Evolutionary conservation across 2,113 vertebrate species (phyloP).

Genomic region (Oncorhynchus tshawytscha): DNA sequence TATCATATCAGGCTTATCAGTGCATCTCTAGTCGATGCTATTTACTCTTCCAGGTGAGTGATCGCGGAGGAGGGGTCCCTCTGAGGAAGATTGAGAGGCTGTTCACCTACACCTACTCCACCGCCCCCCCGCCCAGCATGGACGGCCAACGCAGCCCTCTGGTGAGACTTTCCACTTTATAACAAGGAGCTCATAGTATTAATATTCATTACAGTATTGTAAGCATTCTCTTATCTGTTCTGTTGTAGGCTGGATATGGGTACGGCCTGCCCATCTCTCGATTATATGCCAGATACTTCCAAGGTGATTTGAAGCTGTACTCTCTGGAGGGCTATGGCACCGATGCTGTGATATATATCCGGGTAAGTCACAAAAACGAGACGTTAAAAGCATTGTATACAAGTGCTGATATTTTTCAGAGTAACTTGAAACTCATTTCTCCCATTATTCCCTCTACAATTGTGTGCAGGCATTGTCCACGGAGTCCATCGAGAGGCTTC

Average conservation of each 20-base stretch:
- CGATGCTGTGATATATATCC: conserved; percentile 92
- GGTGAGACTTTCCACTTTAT: conserved; percentile 68
- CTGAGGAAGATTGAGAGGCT: conserved; percentile 92
- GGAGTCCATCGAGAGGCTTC: conserved; percentile 92
- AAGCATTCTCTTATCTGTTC: background rate
- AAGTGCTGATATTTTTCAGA: background rate
- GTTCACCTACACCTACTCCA: conserved; percentile 97
- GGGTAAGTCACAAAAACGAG: conserved; percentile 70
- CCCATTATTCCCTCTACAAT: background rate
- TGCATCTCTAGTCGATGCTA: background rate
- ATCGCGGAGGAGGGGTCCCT: conserved; percentile 93
- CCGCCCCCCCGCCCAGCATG: conserved; percentile 85
- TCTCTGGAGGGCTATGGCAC: conserved; percentile 95
- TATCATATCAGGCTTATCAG: background rate
- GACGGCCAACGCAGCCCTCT: conserved; percentile 85
- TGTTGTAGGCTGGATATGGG: conserved; percentile 92
- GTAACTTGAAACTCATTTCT: no score
- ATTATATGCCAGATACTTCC: conserved; percentile 95
- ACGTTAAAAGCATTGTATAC: background rate
- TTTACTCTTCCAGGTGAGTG: conserved; percentile 80
- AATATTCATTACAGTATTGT: background rate
- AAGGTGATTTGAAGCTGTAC: conserved; percentile 95
- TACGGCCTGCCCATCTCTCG: conserved; percentile 95
- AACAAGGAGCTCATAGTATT: background rate
- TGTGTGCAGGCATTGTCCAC: conserved; percentile 87